Conservation (phyloP, 1,140 invertebrate genomes). For the Monochamus saltuarius region DNA sequence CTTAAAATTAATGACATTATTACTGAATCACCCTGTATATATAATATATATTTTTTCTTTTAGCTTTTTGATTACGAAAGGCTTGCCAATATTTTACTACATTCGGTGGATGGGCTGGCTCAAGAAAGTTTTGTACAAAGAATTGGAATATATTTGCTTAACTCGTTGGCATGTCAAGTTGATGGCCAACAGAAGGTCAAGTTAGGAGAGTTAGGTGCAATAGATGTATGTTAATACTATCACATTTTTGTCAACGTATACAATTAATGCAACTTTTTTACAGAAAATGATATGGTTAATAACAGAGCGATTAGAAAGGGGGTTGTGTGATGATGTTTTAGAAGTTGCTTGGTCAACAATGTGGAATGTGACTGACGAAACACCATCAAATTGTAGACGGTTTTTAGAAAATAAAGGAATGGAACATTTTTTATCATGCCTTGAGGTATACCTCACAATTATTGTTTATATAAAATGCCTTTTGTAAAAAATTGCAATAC, state of each 20-base stretch:
- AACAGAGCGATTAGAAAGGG: conserved; percentile 68
- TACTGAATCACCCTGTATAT: neutral
- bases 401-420: conserved; percentile 87
- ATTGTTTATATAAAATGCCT: conserved; percentile 2
- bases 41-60: conserved; percentile 36
- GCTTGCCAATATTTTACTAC: conserved; percentile 80
- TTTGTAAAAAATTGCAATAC: neutral
- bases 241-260: conserved; percentile 7
- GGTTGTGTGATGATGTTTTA: conserved; percentile 89
- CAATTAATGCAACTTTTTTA: conserved; percentile 30
- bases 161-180: conserved; percentile 94
- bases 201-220: conserved; percentile 86
- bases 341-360: conserved; percentile 98
- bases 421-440: conserved; percentile 82
- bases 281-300: conserved; percentile 87
- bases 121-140: conserved; percentile 91
- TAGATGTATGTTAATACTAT: conserved; percentile 62
- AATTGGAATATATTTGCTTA: conserved; percentile 92
- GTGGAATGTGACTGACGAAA: conserved; percentile 98
- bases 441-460: conserved; percentile 61
- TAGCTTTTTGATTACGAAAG: conserved; percentile 90
- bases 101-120: conserved; percentile 77
- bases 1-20: too few relatives aligned
- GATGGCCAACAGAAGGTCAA: conserved; percentile 89
- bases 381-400: conserved; percentile 85